Evolutionary conservation across 2,797 vertebrate species (phyloP), one percentile per base, ranked within the genome.

Genomic region (Poecilia velifera): DNA sequence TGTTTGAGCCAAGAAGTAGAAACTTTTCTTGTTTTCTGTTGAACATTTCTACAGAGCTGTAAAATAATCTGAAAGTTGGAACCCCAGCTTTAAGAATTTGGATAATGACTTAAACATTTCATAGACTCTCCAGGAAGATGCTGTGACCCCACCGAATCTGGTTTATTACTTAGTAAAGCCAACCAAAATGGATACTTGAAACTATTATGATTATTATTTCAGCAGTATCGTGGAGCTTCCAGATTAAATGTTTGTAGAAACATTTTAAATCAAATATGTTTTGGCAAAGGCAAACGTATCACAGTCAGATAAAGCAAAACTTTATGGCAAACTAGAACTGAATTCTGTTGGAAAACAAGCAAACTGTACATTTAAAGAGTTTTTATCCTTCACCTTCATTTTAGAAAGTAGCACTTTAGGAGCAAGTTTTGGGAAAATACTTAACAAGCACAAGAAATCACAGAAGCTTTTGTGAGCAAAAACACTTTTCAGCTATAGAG

Each of bases 401-500:
- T 62, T 39, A 36, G n/a, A 25, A 6, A n/a, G 25, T 18, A 73
- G 68, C 83, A 79, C 72, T 73, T 9, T 71, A 74, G 31, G 16
- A 77, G 1, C 14, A 59, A 45, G n/a, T 46, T 20, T 55, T 12
- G 39, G 49, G 34, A 49, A 74, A 34, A 55, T 34, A 45, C 68
- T 82, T 77, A 66, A 78, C 53, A 85, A 86, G 84, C 86, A 88
- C 86, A 83, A 71, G 25, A 46, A 70, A 16, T 71, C 43, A 28
- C 43, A 46, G 41, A 71, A 46, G 68, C 68, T 71, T 43, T 28
- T 28, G 6, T 16, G 45, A 14, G 68, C 43, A 9, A 57, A 62
- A 31, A 66, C 78, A 20, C 47, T 39, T 53, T n/a, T 81, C 77
- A 59, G 55, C 77, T 78, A 20, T 46, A 62, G 47, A 71, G 45